A percentile compares a stretch with the other conserved stretches of the same genome.
phyloP scores from a whole-genome alignment of 2,113 vertebrate genomes.

The Petaurus breviceps region DNA sequence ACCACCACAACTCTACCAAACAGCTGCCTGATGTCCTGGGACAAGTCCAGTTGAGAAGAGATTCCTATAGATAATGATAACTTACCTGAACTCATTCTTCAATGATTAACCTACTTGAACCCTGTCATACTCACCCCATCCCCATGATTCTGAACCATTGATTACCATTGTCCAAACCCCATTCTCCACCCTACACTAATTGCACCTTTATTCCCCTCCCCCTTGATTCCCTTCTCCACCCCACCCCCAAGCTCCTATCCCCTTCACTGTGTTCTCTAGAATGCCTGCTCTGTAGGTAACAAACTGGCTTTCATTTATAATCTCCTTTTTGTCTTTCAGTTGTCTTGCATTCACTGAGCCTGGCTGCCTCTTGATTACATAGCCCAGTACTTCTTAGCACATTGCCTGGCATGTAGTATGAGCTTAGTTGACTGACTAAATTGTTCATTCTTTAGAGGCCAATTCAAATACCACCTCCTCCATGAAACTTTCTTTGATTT shows the following conservation, averaged over 20 bases:
- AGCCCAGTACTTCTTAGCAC: background rate
- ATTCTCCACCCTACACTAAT: background rate
- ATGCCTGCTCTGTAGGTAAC: background rate
- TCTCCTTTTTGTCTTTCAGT: background rate
- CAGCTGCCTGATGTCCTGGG: background rate
- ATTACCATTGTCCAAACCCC: too few relatives aligned
- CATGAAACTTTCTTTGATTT: too few relatives aligned
- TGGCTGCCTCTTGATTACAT: background rate
- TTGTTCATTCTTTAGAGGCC: too few relatives aligned
- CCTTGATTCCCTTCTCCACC: background rate
- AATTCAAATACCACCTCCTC: too few relatives aligned
- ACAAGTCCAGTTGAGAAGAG: background rate
- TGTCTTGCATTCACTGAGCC: background rate
- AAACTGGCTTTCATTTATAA: background rate
- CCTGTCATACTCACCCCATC: background rate
- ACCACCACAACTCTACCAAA: background rate
- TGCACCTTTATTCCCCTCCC: background rate
- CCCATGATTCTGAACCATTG: background rate
- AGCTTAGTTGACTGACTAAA: too few relatives aligned
- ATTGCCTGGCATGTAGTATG: too few relatives aligned
- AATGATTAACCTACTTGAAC: background rate
- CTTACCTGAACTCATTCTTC: background rate
- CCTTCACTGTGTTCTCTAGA: background rate
- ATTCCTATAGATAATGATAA: background rate
- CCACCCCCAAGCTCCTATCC: background rate